Conservation (phyloP, 2,113 vertebrate species). For the Amazona vittata region DNA sequence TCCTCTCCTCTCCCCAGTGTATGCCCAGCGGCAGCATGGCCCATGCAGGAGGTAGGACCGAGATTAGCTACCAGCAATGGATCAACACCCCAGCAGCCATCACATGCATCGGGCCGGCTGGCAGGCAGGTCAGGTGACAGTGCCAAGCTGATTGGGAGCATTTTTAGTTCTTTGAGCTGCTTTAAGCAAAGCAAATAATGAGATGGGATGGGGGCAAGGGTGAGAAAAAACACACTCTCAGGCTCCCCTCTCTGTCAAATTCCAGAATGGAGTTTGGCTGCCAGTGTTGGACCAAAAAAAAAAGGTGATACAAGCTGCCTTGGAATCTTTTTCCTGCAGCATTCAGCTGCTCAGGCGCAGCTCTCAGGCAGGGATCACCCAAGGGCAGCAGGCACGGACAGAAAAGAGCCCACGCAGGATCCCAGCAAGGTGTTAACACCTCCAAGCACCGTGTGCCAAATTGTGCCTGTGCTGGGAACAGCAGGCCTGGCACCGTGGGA, state of each 20-base stretch:
- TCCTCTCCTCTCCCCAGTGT: rapidly evolving
- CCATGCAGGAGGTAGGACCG: not conserved
- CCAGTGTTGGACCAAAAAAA: not conserved
- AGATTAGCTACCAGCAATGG: constrained; percentile 6
- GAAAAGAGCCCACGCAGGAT: not conserved
- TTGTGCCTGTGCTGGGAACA: not conserved
- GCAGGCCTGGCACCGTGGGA: not conserved
- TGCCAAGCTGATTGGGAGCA: constrained; percentile 43
- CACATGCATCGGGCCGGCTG: rapidly evolving
- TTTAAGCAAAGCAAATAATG: constrained; percentile 63
- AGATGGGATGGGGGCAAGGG: constrained; percentile 31
- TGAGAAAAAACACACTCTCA: constrained; percentile 11
- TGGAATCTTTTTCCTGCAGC: not conserved
- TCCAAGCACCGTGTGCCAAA: not conserved
- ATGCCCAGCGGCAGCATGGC: not conserved
- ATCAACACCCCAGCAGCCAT: not conserved
- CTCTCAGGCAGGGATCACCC: not conserved
- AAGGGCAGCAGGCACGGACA: not conserved
- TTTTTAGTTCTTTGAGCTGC: constrained; percentile 66
- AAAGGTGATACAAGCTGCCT: not conserved
- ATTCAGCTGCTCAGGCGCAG: not conserved
- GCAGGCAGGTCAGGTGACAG: not conserved
- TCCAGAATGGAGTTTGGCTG: not conserved
- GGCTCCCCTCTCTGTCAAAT: constrained; percentile 17
- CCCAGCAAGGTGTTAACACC: rapidly evolving